Base-by-base conservation (phyloP, 1,140 invertebrate genomes). In the Halictus rubicundus region DNA sequence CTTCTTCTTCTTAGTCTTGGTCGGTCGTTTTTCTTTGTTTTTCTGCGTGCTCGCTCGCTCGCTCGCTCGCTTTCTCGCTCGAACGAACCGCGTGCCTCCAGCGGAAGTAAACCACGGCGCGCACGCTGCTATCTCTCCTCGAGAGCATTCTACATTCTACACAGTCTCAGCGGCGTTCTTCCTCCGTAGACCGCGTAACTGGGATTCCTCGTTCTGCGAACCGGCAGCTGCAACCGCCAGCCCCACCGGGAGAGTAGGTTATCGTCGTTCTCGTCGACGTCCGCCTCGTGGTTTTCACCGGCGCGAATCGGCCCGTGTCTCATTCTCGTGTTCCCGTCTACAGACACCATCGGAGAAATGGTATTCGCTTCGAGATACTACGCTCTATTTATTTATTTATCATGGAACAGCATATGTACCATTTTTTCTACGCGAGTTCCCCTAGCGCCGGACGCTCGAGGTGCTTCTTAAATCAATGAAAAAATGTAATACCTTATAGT, bases 61-160 rank as follows among this genome's bases (percentile, higher is more conserved):
- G 39, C 57, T 70, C 68, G 46, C 54, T 52, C 49, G 49, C 14
- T 52, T 25, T 52, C 42, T 42, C 57, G 39, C 57, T 70, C 68
- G 46, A 60, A 3, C 52, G 68, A 59, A 46, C 68, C 73, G 60
- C 68, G 57, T 64, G 69, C 46, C 46, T 81, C 14, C 73, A 60
- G 66, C 73, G 79, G 63, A 84, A 84, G 82, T 85, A 81, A 84
- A 85, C 72, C 82, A 71, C 54, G 54, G 52, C n/a, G 59, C 60
- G 23, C 77, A 65, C 57, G 61, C 57, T 49, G 66, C 52, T 74
- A 84, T 85, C 42, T 85, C 42, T 76, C 21, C n/a, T 16, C 46
- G n/a, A 42, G 52, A 68, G 32, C 32, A 32, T 32, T 32, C 32
- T 32, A 71, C 61, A 57, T 76, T 77, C 71, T 80, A 27, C 59